phyloP scores from a whole-genome alignment of 2,113 vertebrate species.

The Corythaixoides concolor region DNA sequence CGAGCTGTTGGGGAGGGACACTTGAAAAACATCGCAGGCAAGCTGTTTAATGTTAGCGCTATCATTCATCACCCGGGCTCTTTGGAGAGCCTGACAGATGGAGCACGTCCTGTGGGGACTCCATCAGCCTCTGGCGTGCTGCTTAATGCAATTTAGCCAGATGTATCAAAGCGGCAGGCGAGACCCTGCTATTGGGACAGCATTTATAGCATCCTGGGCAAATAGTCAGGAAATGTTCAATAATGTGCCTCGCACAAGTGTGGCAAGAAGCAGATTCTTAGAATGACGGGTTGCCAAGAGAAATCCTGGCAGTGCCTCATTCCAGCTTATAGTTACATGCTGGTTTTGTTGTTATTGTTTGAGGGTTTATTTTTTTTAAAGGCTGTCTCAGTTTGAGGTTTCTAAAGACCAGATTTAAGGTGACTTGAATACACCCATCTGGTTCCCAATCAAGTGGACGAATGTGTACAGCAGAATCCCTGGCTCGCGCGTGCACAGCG shows the following conservation, averaged over 20 bases:
- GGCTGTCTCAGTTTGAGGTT: not conserved
- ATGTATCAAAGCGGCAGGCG: conserved; percentile 50
- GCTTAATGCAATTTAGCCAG: conserved; percentile 56
- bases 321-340: conserved; percentile 33
- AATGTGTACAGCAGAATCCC: not conserved
- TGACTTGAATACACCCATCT: not conserved
- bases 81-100: conserved; percentile 62
- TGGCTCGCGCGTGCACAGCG: accelerated
- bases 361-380: not conserved
- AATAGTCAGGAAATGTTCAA: conserved; percentile 75
- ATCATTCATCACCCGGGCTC: conserved; percentile 61
- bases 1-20: conserved; percentile 56
- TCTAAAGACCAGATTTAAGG: conserved; percentile 9
- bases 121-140: conserved; percentile 46
- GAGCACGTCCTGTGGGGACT: conserved; percentile 50
- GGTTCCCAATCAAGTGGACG: not conserved
- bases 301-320: conserved; percentile 37
- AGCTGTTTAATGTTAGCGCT: conserved; percentile 65
- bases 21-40: conserved; percentile 54
- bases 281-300: conserved; percentile 18
- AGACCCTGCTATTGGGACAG: conserved; percentile 64
- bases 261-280: conserved; percentile 57
- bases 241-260: conserved; percentile 61
- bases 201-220: conserved; percentile 62
- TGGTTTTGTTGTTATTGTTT: conserved; percentile 59